Conservation (phyloP, 2,797 vertebrate genomes). For the Odontamblyopus rebecca region DNA sequence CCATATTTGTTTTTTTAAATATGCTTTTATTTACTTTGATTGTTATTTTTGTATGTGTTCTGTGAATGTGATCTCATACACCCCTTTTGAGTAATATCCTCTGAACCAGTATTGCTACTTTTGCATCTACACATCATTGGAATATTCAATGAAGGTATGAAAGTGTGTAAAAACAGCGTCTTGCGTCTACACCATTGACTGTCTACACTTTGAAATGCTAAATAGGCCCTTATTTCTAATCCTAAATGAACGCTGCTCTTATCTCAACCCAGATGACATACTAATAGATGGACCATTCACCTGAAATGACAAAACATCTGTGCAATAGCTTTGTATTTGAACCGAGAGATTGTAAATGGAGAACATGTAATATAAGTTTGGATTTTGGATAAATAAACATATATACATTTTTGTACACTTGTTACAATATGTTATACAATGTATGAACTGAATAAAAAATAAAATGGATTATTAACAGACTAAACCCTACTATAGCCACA, state of each 20-base stretch:
- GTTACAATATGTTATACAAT: neutral
- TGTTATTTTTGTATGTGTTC: neutral
- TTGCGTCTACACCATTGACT: conserved; percentile 4
- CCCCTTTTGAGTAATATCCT: conserved; percentile 15
- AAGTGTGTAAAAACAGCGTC: conserved; percentile 36
- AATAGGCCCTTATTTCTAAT: conserved; percentile 39
- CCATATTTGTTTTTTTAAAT: neutral
- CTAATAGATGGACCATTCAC: conserved; percentile 44
- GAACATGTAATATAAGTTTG: neutral
- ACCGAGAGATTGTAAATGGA: conserved; percentile 1
- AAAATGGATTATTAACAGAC: neutral
- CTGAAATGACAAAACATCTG: conserved; percentile 24
- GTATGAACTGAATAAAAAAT: neutral
- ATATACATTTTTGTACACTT: neutral
- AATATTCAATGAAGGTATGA: conserved; percentile 54
- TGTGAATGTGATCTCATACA: conserved; percentile 21
- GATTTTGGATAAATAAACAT: conserved; percentile 2
- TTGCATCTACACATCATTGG: conserved; percentile 56
- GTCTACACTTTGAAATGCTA: conserved; percentile 73
- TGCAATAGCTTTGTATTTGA: conserved; percentile 41
- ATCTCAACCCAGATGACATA: conserved; percentile 40
- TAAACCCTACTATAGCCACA: too few species aligned
- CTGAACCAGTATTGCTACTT: conserved; percentile 26
- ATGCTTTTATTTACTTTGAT: too few species aligned
- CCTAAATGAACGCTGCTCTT: conserved; percentile 51